Percentiles rank a stretch among this genome's conserved stretches.
These are phyloP conservation scores for Xiphophorus hellerii DNA, from an alignment of 2,113 vertebrate species.

Conservation along the genomic window DNA sequence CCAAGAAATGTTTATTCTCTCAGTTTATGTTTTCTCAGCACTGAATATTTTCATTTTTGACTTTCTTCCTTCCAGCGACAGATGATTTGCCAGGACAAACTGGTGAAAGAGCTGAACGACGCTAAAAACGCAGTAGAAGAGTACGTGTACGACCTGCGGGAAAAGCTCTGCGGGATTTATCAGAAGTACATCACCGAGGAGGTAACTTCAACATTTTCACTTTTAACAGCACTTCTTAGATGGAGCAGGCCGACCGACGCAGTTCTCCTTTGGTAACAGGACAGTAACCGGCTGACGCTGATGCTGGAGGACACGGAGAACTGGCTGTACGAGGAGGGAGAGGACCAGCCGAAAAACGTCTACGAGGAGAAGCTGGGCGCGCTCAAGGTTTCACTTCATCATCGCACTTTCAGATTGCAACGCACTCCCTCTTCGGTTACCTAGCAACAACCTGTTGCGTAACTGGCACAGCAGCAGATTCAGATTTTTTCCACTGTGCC, in stretches of 20 bases:
- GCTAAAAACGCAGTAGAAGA: constrained; percentile 96
- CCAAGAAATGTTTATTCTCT: too few relatives aligned
- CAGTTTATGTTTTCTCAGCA: neutral
- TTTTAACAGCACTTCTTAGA: neutral
- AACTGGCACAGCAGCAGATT: too few relatives aligned
- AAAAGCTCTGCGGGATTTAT: constrained; percentile 88
- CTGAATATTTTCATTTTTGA: neutral
- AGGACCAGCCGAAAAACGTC: constrained; percentile 93
- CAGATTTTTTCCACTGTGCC: too few relatives aligned
- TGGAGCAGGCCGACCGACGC: neutral
- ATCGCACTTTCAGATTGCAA: neutral
- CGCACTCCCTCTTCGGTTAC: too few relatives aligned
- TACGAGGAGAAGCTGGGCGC: constrained; percentile 93
- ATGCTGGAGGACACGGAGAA: constrained; percentile 93
- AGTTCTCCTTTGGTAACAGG: constrained; percentile 51
- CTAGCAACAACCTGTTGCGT: too few relatives aligned
- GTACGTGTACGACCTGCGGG: constrained; percentile 93
- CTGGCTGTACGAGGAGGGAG: constrained; percentile 96
- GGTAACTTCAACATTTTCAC: constrained; percentile 72
- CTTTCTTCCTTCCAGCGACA: constrained; percentile 79
- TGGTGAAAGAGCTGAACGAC: constrained; percentile 94
- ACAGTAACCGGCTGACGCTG: constrained; percentile 84
- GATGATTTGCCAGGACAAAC: constrained; percentile 95
- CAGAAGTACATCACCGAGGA: constrained; percentile 90
- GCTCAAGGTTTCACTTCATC: constrained; percentile 81